Percentiles rank a stretch among this genome's conserved stretches.
Conservation (phyloP, 2,113 vertebrate genomes). For the Takifugu flavidus region DNA sequence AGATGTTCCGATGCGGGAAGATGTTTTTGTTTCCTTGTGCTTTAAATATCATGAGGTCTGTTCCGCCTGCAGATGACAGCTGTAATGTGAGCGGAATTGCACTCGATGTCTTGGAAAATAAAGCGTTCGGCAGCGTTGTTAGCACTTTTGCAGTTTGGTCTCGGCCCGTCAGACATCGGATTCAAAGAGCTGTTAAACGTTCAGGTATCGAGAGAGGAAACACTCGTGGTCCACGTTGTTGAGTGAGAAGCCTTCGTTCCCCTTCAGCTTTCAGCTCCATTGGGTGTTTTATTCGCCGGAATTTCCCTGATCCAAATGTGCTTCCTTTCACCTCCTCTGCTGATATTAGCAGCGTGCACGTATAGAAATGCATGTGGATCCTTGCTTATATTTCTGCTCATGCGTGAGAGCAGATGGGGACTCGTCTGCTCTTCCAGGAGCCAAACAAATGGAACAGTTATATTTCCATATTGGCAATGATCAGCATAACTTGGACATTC, state of each 20-base stretch:
- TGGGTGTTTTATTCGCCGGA: not conserved
- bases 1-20: not conserved
- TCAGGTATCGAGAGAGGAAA: not conserved
- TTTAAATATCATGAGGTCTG: conserved; percentile 9
- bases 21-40: not conserved
- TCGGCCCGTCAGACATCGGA: conserved; percentile 1
- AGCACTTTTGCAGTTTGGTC: not conserved
- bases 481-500: conserved; percentile 40
- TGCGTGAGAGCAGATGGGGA: conserved; percentile 55
- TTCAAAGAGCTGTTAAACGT: conserved; percentile 1
- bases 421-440: conserved; percentile 27
- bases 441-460: conserved; percentile 67
- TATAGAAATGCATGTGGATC: not conserved
- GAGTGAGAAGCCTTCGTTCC: not conserved
- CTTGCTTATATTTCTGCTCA: conserved; percentile 14
- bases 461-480: conserved; percentile 64
- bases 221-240: not conserved
- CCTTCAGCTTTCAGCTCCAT: too few species aligned
- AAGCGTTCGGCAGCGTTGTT: conserved; percentile 4
- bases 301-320: not conserved
- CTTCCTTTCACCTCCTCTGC: not conserved
- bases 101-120: conserved; percentile 9
- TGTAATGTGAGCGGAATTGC: conserved; percentile 2
- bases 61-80: conserved; percentile 2
- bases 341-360: not conserved